Base-by-base conservation (phyloP, 2,888 invertebrate species). In the Lagria hirta region DNA sequence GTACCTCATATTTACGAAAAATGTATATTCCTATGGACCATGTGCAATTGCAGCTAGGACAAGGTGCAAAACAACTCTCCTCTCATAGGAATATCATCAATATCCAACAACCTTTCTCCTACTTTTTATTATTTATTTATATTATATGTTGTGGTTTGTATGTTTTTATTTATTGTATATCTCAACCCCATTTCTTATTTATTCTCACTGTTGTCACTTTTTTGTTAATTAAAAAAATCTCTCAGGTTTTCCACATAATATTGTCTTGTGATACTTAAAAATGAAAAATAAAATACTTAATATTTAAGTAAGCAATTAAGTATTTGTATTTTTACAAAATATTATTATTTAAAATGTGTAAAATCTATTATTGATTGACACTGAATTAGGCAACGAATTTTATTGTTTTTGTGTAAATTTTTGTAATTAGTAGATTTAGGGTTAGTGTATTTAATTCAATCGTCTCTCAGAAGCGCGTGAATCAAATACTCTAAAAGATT, bases 1-100 rank as follows among this genome's bases (percentile, higher is more conserved):
- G 70, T 71, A 71, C 70, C 70, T 71, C 69, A 70, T 54, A 46
- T 55, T 54, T 53, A 53, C 57, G 54, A n/a, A 57, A 57, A 52
- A 53, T 52, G 52, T 57, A 56, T 60, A 63, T 60, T 64, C 61
- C 58, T 58, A 58, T 62, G 69, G 68, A 68, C 65, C 62, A 65
- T 62, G 69, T 70, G 69, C 69, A 70, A 70, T 69, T 60, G 49
- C 55, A 42, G 58, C 43, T 58, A 64, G 62, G 61, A 58, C 55
- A 55, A 53, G 62, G 63, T 63, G 64, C 62, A 61, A 56, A 57
- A 59, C 55, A 59, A 58, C 12, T 22, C 23, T 36, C 23, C 23
- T 36, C 42, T 20, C 36, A 28, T 43, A 43, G 42, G 42, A 43
- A 43, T 43, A 43, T 43, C 28, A 23, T 35, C 49, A 43, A 51